Evolutionary conservation across 2,113 vertebrate genomes (phyloP), one percentile per base, ranked within the genome.

Genomic region (Poeciliopsis turrubarensis): DNA sequence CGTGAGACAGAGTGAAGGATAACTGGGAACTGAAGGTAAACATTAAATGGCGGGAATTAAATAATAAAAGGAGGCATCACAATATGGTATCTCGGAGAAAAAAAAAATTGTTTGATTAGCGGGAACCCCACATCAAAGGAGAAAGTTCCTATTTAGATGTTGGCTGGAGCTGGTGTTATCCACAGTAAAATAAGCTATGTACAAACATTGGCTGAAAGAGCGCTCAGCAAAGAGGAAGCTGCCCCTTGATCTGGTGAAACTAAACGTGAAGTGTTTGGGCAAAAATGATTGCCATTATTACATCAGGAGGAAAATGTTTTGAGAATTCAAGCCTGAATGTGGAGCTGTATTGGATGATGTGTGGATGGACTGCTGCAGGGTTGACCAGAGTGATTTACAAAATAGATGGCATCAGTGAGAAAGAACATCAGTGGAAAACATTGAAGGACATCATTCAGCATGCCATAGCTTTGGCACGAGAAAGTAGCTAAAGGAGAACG

Each of bases 1-100:
- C 76, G 70, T 68, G 79, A 72, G 60, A 66, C 70, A 73, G 69
- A 73, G 72, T 68, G 60, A 72, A 72, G 41, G 57, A 57, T 72
- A 15, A 31, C 41, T 30, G 71, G 25, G 66, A 80, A 75, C 63
- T 63, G 6, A 60, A 65, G 72, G 47, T 54, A 61, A 84, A 79
- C 72, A 78, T 32, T 77, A 83, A 54, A 30, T 72, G 68, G 22
- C 44, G 62, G 29, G 39, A 78, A 81, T 12, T 77, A 22, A 62
- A 69, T 54, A 76, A 44, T 65, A 86, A 57, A 81, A 32, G 62
- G 79, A 70, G 30, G 5, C 63, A 2, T 22, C 22, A 54, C 47
- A 54, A 25, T 54, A 15, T 19, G 44, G 25, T 19, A 54, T 17
- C 41, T 22, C 22, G 7, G 47, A 54, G 17, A 25, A 34, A 54